phyloP scores from a whole-genome alignment of 2,888 invertebrate species.

The Periphyllus acericola region DNA sequence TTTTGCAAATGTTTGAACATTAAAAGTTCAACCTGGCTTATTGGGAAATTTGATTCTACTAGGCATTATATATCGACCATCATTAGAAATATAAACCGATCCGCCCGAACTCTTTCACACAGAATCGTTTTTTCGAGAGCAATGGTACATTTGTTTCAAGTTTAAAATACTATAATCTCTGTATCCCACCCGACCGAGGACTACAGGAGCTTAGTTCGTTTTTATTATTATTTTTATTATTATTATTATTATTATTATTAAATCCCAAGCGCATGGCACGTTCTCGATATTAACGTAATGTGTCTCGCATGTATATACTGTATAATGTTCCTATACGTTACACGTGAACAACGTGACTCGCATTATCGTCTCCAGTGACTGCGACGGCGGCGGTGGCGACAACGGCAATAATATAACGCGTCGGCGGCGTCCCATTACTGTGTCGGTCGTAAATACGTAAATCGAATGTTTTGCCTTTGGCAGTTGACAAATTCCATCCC shows the following conservation, averaged over 20 bases:
- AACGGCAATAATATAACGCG: neutral
- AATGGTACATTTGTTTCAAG: no score
- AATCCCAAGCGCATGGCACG: neutral
- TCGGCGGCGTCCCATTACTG: slow-evolving; percentile 22
- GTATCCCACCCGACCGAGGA: no score
- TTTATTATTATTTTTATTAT: neutral
- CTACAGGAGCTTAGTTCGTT: no score
- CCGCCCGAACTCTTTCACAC: no score
- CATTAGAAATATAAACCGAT: no score
- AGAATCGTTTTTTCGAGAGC: no score
- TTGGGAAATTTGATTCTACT: no score
- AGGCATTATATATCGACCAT: no score
- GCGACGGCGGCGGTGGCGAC: neutral
- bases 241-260: neutral
- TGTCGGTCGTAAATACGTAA: slow-evolving; percentile 31
- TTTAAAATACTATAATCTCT: no score
- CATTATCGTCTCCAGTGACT: neutral
- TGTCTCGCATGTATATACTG: neutral
- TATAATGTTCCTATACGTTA: neutral
- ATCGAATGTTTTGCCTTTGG: slow-evolving; percentile 39
- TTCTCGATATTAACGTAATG: neutral
- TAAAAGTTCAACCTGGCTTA: no score
- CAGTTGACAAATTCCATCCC: slow-evolving; percentile 40
- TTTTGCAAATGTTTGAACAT: no score
- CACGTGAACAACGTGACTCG: neutral